Percentiles rank a stretch among this genome's conserved stretches.
Conservation (phyloP, 2,113 vertebrate species). For the Danio rerio region GRCz12tu NC_133182.1:8863001-8863500, state of each 20-base stretch:
- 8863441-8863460: conserved; percentile 39
- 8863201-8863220: no score
- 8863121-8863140: no score
- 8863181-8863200: no score
- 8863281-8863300: background rate
- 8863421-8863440: background rate
- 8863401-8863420: conserved; percentile 4
- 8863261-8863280: background rate
- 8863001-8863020: no score
- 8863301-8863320: background rate
- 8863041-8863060: no score
- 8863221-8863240: no score
- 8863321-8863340: background rate
- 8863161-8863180: no score
- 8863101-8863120: no score
- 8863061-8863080: no score
- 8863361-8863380: background rate
- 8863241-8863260: background rate
- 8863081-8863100: no score
- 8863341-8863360: background rate
- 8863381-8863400: conserved; percentile 5
- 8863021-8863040: no score
- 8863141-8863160: no score
- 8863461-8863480: conserved; percentile 41
- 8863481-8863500: conserved; percentile 42